phyloP scores from a whole-genome alignment of 2,888 invertebrate species.

The Sminthurinus aureus region DNA sequence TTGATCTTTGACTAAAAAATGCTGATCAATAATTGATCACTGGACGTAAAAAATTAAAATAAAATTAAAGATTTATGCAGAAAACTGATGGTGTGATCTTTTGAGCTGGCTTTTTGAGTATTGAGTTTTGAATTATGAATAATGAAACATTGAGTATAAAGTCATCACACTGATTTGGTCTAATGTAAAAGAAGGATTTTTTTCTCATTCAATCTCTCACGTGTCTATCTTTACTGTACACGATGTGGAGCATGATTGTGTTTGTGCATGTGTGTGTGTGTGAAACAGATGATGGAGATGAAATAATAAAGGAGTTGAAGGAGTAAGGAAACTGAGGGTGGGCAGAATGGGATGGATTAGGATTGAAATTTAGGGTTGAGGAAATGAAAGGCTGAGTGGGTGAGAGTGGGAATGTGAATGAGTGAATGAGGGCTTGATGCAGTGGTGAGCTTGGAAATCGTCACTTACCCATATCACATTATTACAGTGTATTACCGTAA shows the following conservation, averaged over 20 bases:
- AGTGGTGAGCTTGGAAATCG: conserved; percentile 21
- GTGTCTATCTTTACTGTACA: no score
- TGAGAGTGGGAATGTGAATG: neutral
- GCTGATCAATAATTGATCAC: no score
- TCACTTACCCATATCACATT: conserved; percentile 39
- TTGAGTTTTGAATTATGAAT: neutral
- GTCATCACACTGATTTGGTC: neutral
- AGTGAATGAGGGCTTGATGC: neutral
- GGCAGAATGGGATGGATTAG: neutral
- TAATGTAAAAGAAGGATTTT: neutral
- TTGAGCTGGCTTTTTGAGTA: no score
- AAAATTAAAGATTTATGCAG: no score
- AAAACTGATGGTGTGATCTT: no score
- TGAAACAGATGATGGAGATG: neutral
- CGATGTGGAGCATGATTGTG: neutral
- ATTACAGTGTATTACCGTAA: conserved; percentile 36
- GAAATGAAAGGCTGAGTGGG: neutral
- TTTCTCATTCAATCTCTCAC: neutral
- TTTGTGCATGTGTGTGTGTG: neutral
- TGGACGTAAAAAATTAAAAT: no score
- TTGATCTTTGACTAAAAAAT: no score
- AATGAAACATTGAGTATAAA: neutral
- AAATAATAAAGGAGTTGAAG: neutral
- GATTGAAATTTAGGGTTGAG: neutral
- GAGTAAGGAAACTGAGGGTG: neutral